A percentile compares a stretch with the other conserved stretches of the same genome.
phyloP scores from a whole-genome alignment of 2,797 vertebrate genomes.

The Gobionotothen gibberifrons region DNA sequence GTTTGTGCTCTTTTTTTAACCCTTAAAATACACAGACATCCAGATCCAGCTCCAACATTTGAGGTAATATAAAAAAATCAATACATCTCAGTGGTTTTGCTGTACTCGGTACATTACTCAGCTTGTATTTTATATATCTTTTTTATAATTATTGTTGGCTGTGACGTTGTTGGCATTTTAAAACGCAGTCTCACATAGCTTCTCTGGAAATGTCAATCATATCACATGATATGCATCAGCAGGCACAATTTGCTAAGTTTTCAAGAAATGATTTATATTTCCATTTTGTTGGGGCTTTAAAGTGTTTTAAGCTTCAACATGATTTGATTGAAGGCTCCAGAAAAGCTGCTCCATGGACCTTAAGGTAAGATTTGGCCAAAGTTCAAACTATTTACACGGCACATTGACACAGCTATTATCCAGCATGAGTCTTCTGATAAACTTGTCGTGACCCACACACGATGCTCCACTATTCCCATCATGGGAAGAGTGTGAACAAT shows the following conservation, averaged over 20 bases:
- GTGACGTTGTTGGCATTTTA: background rate
- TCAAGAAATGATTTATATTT: background rate
- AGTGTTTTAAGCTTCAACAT: background rate
- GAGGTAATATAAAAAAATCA: too few species aligned
- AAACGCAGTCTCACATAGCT: background rate
- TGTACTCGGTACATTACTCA: background rate
- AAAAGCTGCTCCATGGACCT: background rate
- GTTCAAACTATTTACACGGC: background rate
- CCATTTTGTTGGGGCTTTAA: background rate
- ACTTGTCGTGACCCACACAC: background rate
- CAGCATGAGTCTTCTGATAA: background rate
- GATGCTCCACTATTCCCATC: conserved; percentile 13
- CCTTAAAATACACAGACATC: background rate
- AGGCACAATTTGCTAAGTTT: background rate
- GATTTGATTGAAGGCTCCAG: background rate
- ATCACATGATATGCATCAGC: background rate
- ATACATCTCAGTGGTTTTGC: too few species aligned
- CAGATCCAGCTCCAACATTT: background rate
- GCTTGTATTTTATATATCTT: background rate
- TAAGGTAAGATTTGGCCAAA: background rate
- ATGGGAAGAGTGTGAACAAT: conserved; percentile 24
- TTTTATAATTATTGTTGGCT: background rate
- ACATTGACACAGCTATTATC: background rate
- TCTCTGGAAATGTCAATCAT: background rate
- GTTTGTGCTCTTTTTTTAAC: background rate